Evolutionary conservation across 2,888 invertebrate species (phyloP), one percentile per base, ranked within the genome.

Genomic region (Thecocarcelia acutangulata): DNA sequence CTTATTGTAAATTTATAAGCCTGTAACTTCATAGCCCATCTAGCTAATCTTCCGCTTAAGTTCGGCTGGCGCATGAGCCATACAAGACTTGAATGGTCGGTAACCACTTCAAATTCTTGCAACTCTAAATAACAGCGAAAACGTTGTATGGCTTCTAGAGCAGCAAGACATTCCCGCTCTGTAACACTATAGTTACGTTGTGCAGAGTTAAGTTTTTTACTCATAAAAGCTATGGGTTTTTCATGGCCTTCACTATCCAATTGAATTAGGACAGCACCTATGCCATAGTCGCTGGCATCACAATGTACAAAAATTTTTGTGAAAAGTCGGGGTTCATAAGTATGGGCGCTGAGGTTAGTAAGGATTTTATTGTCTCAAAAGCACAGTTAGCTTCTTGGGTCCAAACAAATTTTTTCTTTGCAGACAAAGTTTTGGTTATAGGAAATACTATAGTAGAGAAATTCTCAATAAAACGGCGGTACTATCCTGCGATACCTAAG

Each of bases 401-500:
- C 73, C 81, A 81, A 8, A 17, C 2, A 77, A 77, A 81, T 9
- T 64, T 58, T 37, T 70, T 68, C 28, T 81, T 74, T n/a, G 63
- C 63, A 0, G 64, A 75, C 11, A 81, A 17, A 0, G 61, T 37
- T 44, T 78, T 74, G 1, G 78, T 78, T 9, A 83, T 66, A 0
- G 77, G 82, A 59, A 66, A 56, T 5, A 50, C 48, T 2, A 50
- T 15, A 21, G 3, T 21, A 5, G 48, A 50, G 2, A 50, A 19
- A 15, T 50, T 50, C 9, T 50, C 54, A 19, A 85, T 82, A 40
- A 85, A 85, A 6, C 84, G 33, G 0, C 83, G 40, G 24, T 83
- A 83, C 83, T 83, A 85, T 0, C 85, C 84, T 0, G 83, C 80
- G 37, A 85, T 42, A 0, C 85, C 84, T 21, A 85, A 54, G 54